Conservation (phyloP, 2,113 vertebrate genomes). For the Gopherus flavomarginatus region DNA sequence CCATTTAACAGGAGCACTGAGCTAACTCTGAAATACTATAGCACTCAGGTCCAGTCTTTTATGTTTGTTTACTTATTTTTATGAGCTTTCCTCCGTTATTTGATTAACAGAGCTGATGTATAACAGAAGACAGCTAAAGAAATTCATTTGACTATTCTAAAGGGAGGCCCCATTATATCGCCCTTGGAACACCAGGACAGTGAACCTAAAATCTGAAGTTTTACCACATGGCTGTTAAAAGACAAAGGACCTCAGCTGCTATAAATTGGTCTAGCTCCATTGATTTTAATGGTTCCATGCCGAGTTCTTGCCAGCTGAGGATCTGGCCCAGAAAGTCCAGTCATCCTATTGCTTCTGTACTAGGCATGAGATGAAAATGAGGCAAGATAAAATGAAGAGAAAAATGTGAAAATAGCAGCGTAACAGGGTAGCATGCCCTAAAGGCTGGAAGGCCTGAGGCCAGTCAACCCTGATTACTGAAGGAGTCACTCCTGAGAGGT, state of each 20-base stretch:
- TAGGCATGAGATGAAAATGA: not conserved
- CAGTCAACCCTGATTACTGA: not conserved
- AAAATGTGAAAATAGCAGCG: not conserved
- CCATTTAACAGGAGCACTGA: slow-evolving; percentile 73
- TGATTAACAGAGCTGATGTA: slow-evolving; percentile 56
- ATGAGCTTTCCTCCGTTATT: slow-evolving; percentile 70
- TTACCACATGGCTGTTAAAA: not conserved
- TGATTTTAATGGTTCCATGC: not conserved
- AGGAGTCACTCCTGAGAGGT: not conserved
- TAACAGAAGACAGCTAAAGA: slow-evolving; percentile 60
- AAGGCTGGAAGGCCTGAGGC: not conserved
- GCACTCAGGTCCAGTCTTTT: slow-evolving; percentile 65
- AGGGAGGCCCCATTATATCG: not conserved
- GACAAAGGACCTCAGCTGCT: not conserved
- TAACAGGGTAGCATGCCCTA: not conserved
- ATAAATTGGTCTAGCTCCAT: not conserved
- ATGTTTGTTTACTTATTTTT: slow-evolving; percentile 80
- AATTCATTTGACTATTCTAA: slow-evolving; percentile 25
- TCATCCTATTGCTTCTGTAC: not conserved
- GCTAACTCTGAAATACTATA: slow-evolving; percentile 76
- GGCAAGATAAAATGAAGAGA: not conserved
- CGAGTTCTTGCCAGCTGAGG: not conserved
- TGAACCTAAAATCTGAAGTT: not conserved
- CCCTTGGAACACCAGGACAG: not conserved
- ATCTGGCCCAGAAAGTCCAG: not conserved